Evolutionary conservation across 1,140 invertebrate species (phyloP).

Genomic region (Zaprionus ghesquierei): DNA sequence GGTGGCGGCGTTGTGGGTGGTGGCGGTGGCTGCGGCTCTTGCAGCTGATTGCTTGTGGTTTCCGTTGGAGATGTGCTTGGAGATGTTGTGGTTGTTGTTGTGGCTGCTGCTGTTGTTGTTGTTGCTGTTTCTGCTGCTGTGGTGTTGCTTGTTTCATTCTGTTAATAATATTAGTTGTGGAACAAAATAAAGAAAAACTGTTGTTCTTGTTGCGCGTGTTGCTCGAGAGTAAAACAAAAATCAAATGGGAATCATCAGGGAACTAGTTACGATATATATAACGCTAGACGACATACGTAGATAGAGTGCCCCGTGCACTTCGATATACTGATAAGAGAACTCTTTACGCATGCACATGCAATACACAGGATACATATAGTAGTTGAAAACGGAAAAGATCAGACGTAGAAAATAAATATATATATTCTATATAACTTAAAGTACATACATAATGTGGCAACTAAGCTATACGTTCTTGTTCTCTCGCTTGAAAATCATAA

Average conservation of each 20-base stretch:
- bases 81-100: slow-evolving; percentile 27
- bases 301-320: slow-evolving; percentile 34
- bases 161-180: slow-evolving; percentile 82
- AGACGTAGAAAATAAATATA: neutral
- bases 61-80: slow-evolving; percentile 40
- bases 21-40: slow-evolving; percentile 58
- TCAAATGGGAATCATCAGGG: slow-evolving; percentile 44
- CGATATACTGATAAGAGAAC: slow-evolving; percentile 25
- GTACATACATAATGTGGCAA: slow-evolving; percentile 34
- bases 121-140: slow-evolving; percentile 47
- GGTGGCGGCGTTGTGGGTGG: slow-evolving; percentile 64
- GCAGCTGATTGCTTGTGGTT: neutral
- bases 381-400: slow-evolving; percentile 6
- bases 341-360: slow-evolving; percentile 67
- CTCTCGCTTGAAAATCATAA: slow-evolving; percentile 6
- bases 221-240: slow-evolving; percentile 44
- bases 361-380: slow-evolving; percentile 35
- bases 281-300: slow-evolving; percentile 45
- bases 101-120: slow-evolving; percentile 20
- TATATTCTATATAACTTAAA: slow-evolving; percentile 29
- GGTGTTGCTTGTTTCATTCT: slow-evolving; percentile 78
- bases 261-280: slow-evolving; percentile 7
- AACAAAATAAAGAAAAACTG: slow-evolving; percentile 72
- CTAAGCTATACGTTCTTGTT: neutral
- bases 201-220: slow-evolving; percentile 39